Evolutionary conservation across 2,113 vertebrate species (phyloP), one percentile per base, ranked within the genome.

Genomic region (Saccopteryx leptura): DNA sequence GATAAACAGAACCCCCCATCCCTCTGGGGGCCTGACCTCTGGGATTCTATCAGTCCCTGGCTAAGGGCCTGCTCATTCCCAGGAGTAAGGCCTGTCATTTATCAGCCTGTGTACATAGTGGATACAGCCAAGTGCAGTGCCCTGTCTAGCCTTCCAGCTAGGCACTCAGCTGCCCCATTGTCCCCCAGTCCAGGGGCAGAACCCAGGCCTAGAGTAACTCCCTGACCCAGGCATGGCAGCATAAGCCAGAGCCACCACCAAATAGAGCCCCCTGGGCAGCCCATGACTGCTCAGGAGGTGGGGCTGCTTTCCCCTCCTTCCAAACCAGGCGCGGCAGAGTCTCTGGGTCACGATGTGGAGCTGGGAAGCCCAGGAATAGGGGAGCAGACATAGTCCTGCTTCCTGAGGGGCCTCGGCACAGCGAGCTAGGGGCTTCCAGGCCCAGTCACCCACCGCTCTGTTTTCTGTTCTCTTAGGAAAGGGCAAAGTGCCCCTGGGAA

Each of bases 401-500:
- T 75, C 33, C 39, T 48, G 52, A 83, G 63, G 72, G 54, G 19
- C 12, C 50, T 79, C 79, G 78, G 75, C 76, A 76, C n/a, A 52
- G 18, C 75, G 52, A 24, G 46, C 18, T 46, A 50, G 76, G 80
- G 50, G 60, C 54, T 91, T 66, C 63, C 31, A 54, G 31, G n/a
- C 31, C 68, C 63, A 24, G 21, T 68, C 26, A 26, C 24, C 19
- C 7, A n/a, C 7, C 31, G 87, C 48, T 48, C 28, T 48, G 31
- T 58, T 95, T 95, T 79, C 50, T 82, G 28, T 82, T 26, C 72
- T 79, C 71, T 54, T 39, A 60, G 46, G 56, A 84, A 88, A 82
- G 14, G 48, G 56, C 17, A n/a, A 46, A 48, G 50, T 58, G 28
- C 24, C 46, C 74, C 69, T 72, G 19, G 81, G 50, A 61, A 86